phyloP scores from a whole-genome alignment of 1,140 invertebrate genomes.

The Leptinotarsa lineolata region DNA sequence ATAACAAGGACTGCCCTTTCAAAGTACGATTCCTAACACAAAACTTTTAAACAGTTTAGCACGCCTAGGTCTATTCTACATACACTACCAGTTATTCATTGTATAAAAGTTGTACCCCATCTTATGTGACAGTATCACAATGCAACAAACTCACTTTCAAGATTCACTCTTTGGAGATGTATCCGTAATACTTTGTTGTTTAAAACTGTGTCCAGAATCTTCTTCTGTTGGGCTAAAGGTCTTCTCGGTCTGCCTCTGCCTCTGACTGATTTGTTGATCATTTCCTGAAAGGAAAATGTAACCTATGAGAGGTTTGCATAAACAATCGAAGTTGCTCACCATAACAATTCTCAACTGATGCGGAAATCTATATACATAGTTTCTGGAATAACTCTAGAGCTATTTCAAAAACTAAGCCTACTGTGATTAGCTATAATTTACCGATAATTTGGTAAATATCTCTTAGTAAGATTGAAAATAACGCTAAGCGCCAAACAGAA shows the following conservation, averaged over 20 bases:
- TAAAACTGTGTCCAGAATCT: slow-evolving; percentile 26
- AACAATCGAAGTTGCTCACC: slow-evolving; percentile 2
- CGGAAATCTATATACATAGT: slow-evolving; percentile 1
- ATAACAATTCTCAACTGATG: not conserved
- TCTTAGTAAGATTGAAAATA: not conserved
- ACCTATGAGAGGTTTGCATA: not conserved
- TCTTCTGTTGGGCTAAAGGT: not conserved
- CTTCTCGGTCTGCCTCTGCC: not conserved
- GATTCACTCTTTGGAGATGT: slow-evolving; percentile 28
- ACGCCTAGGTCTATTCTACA: too few species aligned
- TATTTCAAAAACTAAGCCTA: not conserved
- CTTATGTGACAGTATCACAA: not conserved
- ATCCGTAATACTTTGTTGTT: slow-evolving; percentile 33
- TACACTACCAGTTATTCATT: too few species aligned
- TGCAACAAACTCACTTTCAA: slow-evolving; percentile 19
- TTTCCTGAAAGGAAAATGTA: not conserved
- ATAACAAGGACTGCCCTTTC: not conserved
- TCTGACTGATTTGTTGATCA: not conserved
- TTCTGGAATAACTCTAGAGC: not conserved
- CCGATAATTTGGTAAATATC: too few species aligned
- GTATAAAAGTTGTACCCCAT: not conserved
- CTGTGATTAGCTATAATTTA: not conserved
- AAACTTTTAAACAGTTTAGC: too few species aligned
- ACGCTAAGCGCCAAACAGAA: not conserved
- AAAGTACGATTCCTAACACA: not conserved